phyloP scores from a whole-genome alignment of 92 coral and sea anemone species.

The Zoanthus solanderi region DNA sequence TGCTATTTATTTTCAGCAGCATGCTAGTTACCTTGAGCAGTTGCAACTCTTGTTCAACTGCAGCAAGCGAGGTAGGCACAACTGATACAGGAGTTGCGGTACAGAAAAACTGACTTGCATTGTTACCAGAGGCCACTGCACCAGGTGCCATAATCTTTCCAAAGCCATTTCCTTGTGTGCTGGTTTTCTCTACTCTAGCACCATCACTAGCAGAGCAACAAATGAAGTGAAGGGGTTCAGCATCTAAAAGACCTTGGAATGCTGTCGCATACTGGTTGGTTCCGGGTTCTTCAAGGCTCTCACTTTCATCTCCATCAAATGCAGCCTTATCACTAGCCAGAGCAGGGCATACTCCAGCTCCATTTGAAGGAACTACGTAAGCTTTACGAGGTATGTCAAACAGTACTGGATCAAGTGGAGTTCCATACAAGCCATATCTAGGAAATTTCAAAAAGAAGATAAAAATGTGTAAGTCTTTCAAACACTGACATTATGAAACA shows the following conservation, averaged over 20 bases:
- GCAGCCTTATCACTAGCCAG: slow-evolving; percentile 27
- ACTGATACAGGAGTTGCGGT: slow-evolving; percentile 67
- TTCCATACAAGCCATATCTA: slow-evolving; percentile 94
- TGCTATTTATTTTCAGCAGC: too few relatives aligned
- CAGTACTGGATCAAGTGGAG: slow-evolving; percentile 93
- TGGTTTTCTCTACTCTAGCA: slow-evolving; percentile 80
- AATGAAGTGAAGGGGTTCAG: slow-evolving; percentile 90
- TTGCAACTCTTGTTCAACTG: slow-evolving; percentile 78
- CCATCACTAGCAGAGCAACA: slow-evolving; percentile 98
- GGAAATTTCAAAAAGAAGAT: not conserved
- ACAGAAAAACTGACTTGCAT: slow-evolving; percentile 42
- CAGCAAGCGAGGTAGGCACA: slow-evolving; percentile 76
- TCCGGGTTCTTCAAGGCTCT: slow-evolving; percentile 55
- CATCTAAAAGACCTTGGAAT: slow-evolving; percentile 91
- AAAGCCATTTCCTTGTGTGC: slow-evolving; percentile 18
- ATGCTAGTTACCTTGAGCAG: slow-evolving; percentile 74
- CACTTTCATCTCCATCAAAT: slow-evolving; percentile 48
- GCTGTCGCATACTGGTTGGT: slow-evolving; percentile 45
- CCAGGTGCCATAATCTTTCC: slow-evolving; percentile 21
- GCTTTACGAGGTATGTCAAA: slow-evolving; percentile 82
- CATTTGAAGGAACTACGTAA: slow-evolving; percentile 39
- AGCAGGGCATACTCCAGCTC: slow-evolving; percentile 41
- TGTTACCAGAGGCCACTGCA: slow-evolving; percentile 12
- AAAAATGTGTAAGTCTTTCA: not conserved
- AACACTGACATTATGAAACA: not conserved